Percentiles rank a stretch among this genome's conserved stretches.
These are phyloP conservation scores for Hippocampus abdominalis DNA, from an alignment of 2,113 vertebrate species.

Conservation along the genomic window DNA sequence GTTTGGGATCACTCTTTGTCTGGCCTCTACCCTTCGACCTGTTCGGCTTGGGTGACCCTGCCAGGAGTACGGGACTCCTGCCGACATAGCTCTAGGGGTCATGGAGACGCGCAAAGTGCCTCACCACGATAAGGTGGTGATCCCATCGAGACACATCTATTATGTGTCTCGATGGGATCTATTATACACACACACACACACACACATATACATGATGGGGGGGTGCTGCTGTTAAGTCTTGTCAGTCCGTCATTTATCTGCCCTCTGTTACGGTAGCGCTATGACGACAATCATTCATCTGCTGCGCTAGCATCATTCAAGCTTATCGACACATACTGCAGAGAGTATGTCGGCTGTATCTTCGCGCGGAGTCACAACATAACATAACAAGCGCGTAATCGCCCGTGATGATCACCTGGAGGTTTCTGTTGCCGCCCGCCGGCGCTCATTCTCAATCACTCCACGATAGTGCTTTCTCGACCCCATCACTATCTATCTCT, in stretches of 20 bases:
- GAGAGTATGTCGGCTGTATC: neutral
- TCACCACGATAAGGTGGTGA: too few species aligned
- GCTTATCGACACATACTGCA: too few species aligned
- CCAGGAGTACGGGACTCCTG: too few species aligned
- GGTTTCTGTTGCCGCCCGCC: slow-evolving; percentile 18
- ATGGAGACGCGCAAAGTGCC: too few species aligned
- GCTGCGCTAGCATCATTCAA: slow-evolving; percentile 13
- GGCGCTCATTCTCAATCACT: slow-evolving; percentile 44
- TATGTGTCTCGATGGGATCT: too few species aligned
- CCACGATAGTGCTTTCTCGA: slow-evolving; percentile 38
- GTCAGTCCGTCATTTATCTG: slow-evolving; percentile 64
- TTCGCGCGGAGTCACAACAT: neutral
- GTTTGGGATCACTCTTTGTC: too few species aligned
- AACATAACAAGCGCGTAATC: too few species aligned
- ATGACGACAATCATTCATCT: slow-evolving; percentile 19
- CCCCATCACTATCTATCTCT: slow-evolving; percentile 39
- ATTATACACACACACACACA: neutral
- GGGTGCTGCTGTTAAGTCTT: slow-evolving; percentile 29
- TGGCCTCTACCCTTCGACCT: too few species aligned
- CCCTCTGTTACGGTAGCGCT: slow-evolving; percentile 33
- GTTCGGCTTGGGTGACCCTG: too few species aligned
- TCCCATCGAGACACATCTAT: too few species aligned
- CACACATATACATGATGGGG: slow-evolving; percentile 26
- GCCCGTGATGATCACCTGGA: slow-evolving; percentile 10
- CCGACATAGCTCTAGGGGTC: too few species aligned